Base-by-base conservation (phyloP, 2,113 vertebrate genomes). In the Cynopterus brachyotis region DNA sequence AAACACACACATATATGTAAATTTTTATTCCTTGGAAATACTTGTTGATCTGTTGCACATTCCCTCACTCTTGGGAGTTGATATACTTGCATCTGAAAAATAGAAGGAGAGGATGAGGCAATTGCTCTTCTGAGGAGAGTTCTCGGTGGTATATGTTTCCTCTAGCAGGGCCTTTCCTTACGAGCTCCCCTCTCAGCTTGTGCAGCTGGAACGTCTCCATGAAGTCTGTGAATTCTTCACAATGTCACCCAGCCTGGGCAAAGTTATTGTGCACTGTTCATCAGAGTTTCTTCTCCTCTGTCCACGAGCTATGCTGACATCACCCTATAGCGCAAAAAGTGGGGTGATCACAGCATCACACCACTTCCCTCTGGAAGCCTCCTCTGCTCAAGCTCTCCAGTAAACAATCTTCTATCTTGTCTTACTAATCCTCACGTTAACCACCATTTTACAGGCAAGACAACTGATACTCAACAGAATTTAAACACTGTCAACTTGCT, bases 81-180 rank as follows among this genome's bases (percentile, higher is more conserved):
- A 81, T 78, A 50, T 89, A 87, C 82, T 75, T 83, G 50, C 67
- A 83, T 94, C 91, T 95, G 83, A 53, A 93, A 64, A 97, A 88
- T 8, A 57, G 24, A 60, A 84, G 53, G 55, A 92, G 84, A 55
- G 13, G 35, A 17, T 37, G 57, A 86, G 4, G 59, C 70, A 47
- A 80, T 12, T 32, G 64, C 57, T 93, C 59, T 82, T 78, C 47
- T 62, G 57, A 87, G 70, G 70, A 93, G 55, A 50, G 80, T 72
- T 62, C 57, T 89, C 2, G 0, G 11, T 8, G 42, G 79, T 91
- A 69, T 87, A 57, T 87, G 64, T 78, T 57, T 60, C 50, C 92
- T 83, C 9, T 28, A 3, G 45, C 15, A 86, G 30, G 78, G 80
- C 28, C 45, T 76, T 75, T 83, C 20, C 28, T 59, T 92, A 35